Conservation (phyloP, 2,113 vertebrate genomes). For the Tylochromis polylepis region DNA sequence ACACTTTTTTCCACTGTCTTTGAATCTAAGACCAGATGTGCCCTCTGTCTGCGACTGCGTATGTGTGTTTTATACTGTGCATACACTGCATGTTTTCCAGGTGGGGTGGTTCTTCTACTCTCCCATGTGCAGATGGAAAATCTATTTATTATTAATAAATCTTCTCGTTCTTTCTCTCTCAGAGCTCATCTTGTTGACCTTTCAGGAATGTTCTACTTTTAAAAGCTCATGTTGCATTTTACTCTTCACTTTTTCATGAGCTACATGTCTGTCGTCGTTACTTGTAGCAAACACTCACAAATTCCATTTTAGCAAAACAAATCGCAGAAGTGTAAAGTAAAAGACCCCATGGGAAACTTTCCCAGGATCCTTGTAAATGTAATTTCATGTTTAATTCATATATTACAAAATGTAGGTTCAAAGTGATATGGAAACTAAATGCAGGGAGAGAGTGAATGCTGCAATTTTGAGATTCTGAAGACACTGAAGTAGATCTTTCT, state of each 20-base stretch:
- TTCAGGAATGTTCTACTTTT: conserved; percentile 42
- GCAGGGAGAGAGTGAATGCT: background rate
- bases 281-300: conserved; percentile 40
- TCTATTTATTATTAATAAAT: conserved; percentile 65
- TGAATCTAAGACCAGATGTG: background rate
- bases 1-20: background rate
- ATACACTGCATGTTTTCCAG: conserved; percentile 16
- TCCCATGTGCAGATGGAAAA: conserved; percentile 37
- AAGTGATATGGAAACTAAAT: background rate
- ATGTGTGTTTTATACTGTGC: background rate
- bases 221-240: conserved; percentile 62
- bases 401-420: background rate
- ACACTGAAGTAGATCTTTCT: background rate
- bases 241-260: conserved; percentile 66
- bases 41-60: background rate
- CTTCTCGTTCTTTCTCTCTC: conserved; percentile 6
- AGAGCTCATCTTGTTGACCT: conserved; percentile 53
- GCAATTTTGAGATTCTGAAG: background rate
- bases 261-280: conserved; percentile 40
- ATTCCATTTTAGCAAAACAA: conserved; percentile 39
- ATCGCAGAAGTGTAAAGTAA: conserved; percentile 12
- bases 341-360: conserved; percentile 21
- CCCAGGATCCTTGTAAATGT: background rate
- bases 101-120: conserved; percentile 34
- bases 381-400: conserved; percentile 5